Base-by-base conservation (phyloP, 2,888 invertebrate species). In the Strigamia transsilvanica region DNA sequence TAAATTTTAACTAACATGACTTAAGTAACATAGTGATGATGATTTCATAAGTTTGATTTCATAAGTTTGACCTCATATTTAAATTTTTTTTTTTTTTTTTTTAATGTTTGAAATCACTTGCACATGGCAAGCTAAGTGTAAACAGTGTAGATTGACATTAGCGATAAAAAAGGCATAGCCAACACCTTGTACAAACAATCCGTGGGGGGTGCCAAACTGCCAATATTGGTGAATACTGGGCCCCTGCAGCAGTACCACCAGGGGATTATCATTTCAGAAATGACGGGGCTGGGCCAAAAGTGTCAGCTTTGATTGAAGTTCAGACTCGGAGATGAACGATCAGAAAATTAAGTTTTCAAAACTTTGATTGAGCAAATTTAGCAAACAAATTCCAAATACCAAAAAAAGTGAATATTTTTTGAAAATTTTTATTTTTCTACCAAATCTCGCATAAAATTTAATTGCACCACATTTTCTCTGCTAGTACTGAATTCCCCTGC, bases 281-380 rank as follows among this genome's bases (percentile, higher is more conserved):
- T 61, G 61, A 61, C 18, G 61, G 61, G 61, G 61, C 61, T 21
- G 61, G 61, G 12, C 61, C 21, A 23, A 61, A 23, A 61, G 23
- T 21, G 61, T 61, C 61, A 61, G 61, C 21, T 21, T 21, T 61
- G 61, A 61, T 61, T 61, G 61, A 61, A 21, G 61, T 61, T 61
- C 21, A 18, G 21, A 21, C 21, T 61, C 23, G 61, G 61, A 61
- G 61, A 61, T 61, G 23, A 10, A 23, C 7, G 2, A 61, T 61
- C 61, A 61, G 61, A 61, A 61, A 61, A 61, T 61, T 61, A 61
- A 61, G 61, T 61, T 61, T 61, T 61, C 61, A 61, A n/a, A 61
- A 18, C 15, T 61, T 9, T 18, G 61, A 61, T 61, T 6, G 61
- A 61, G 61, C 23, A 61, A n/a, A n/a, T 61, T 21, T 2, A 51